A percentile compares a stretch with the other conserved stretches of the same genome.
phyloP scores from a whole-genome alignment of 2,888 invertebrate genomes.

The Rhamphomyia laevipes region DNA sequence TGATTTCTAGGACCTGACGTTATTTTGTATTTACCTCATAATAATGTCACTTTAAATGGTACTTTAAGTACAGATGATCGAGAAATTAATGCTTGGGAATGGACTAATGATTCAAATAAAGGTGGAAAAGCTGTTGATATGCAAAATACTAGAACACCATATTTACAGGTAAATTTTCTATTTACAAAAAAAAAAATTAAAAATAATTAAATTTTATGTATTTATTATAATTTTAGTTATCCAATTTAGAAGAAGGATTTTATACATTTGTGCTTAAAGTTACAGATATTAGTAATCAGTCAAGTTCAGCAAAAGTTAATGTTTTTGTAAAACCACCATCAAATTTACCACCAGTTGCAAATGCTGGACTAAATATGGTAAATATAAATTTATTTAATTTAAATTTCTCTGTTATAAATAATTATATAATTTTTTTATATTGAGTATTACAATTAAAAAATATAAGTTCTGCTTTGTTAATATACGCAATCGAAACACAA shows the following conservation, averaged over 20 bases:
- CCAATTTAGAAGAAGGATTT: constrained; percentile 85
- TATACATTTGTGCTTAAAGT: constrained; percentile 90
- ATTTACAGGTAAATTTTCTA: constrained; percentile 46
- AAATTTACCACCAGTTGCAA: constrained; percentile 68
- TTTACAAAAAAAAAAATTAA: background rate
- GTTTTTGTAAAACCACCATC: constrained; percentile 88
- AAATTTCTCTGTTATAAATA: too few species aligned
- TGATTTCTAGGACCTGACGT: constrained; percentile 59
- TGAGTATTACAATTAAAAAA: too few species aligned
- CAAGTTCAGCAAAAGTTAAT: constrained; percentile 75
- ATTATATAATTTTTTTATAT: too few species aligned
- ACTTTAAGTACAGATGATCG: constrained; percentile 88
- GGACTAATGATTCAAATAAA: constrained; percentile 85
- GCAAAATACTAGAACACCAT: constrained; percentile 88
- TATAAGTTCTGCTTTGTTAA: too few species aligned
- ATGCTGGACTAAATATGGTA: constrained; percentile 46
- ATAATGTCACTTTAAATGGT: constrained; percentile 75
- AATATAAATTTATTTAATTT: background rate
- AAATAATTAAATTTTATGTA: background rate
- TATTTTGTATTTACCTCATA: constrained; percentile 81
- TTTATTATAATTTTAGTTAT: constrained; percentile 40
- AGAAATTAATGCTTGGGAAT: constrained; percentile 87
- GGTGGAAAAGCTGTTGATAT: constrained; percentile 88
- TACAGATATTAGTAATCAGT: constrained; percentile 82
- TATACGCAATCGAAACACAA: too few species aligned